Evolutionary conservation across 1,140 invertebrate species (phyloP), one percentile per base, ranked within the genome.

Genomic region (Papilio polyxenes): DNA sequence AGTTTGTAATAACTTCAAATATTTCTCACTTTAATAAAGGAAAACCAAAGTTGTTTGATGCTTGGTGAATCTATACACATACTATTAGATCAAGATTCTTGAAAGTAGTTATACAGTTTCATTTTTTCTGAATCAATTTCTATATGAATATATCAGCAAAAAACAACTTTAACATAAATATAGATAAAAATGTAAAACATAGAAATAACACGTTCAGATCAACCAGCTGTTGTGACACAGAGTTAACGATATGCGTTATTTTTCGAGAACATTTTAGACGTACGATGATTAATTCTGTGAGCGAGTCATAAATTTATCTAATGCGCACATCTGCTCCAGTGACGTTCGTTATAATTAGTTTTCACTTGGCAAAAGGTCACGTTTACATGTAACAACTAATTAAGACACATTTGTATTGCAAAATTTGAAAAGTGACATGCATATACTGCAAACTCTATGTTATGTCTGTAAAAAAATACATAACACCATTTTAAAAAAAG

Each of bases 301-400:
- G n/a, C 49, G 44, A 76, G 75, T 5, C 20, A 76, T 76, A 76
- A 76, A 77, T 77, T 77, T 53, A 77, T 77, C 75, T 77, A 77
- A 77, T 77, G 75, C 75, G 75, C 48, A 53, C 75, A 77, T 77
- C 75, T 77, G 75, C 75, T 77, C 44, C 20, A n/a, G 23, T 77
- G 75, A 77, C 75, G 75, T 77, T 51, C 75, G 75, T 77, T 77
- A 56, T 77, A 77, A 77, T 77, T 77, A 77, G 75, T n/a, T 77
- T 51, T 51, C 48, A n/a, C 48, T 77, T 77, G 44, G 75, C 75
- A 77, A 77, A 77, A 23, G 75, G 49, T 77, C 75, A 53, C 49
- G 23, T 77, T 77, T 77, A 77, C 44, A 53, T 49, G 75, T 53
- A 23, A 56, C 37, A 51, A 53, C 49, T 53, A 53, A 77, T 77